Evolutionary conservation across 2,888 invertebrate genomes (phyloP).

Genomic region (Cataglyphis cursor): DNA sequence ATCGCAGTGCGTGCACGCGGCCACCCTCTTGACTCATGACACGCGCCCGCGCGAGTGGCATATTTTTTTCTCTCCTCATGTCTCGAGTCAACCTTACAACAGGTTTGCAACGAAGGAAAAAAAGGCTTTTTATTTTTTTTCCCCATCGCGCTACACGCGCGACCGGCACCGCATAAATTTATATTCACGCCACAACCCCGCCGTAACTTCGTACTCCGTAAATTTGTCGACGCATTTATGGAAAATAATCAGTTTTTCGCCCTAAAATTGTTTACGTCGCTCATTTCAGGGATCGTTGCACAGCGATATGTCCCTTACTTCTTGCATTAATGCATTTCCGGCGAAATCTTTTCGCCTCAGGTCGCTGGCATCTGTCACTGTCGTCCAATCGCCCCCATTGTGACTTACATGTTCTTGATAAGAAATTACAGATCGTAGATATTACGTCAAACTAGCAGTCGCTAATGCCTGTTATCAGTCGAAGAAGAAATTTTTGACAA

Average conservation of each 20-base stretch:
- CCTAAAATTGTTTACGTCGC: slow-evolving; percentile 38
- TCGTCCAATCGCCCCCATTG: slow-evolving; percentile 68
- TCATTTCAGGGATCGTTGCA: slow-evolving; percentile 14
- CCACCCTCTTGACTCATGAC: slow-evolving; percentile 31
- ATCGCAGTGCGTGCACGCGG: slow-evolving; percentile 55
- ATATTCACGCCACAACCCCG: slow-evolving; percentile 19
- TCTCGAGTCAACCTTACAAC: slow-evolving; percentile 49
- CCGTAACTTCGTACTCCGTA: slow-evolving; percentile 29
- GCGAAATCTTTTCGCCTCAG: slow-evolving; percentile 34
- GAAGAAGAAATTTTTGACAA: slow-evolving; percentile 15
- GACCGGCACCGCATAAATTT: slow-evolving; percentile 44
- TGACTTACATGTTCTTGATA: slow-evolving; percentile 61
- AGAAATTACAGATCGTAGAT: slow-evolving; percentile 69
- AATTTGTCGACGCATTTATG: slow-evolving; percentile 37
- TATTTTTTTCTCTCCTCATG: slow-evolving; percentile 49
- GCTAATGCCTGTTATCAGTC: slow-evolving; percentile 14
- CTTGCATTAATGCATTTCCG: slow-evolving; percentile 57
- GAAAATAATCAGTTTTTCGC: slow-evolving; percentile 41
- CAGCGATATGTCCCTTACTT: slow-evolving; percentile 46
- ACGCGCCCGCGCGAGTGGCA: slow-evolving; percentile 42
- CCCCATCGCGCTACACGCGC: slow-evolving; percentile 2
- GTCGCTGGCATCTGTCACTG: slow-evolving; percentile 69
- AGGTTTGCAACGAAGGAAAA: slow-evolving; percentile 36
- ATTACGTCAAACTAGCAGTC: slow-evolving; percentile 54
- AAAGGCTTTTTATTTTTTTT: background rate